Percentiles rank a stretch among this genome's conserved stretches.
phyloP scores from a whole-genome alignment of 2,113 vertebrate genomes.

The Brachyistius frenatus region DNA sequence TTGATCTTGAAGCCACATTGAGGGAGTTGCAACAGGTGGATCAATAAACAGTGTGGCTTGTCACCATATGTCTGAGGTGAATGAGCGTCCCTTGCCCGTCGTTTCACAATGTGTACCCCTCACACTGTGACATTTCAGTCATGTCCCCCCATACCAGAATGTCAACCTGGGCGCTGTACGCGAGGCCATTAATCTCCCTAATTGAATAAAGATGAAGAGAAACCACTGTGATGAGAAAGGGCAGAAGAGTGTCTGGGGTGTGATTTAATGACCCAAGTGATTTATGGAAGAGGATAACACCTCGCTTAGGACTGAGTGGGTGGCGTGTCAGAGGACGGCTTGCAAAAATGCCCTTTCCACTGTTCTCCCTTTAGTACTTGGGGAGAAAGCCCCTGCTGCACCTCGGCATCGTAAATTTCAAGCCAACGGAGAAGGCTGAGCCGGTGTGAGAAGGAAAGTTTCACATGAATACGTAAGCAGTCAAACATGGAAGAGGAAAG shows the following conservation, averaged over 20 bases:
- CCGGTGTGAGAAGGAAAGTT: conserved; percentile 47
- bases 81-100: conserved; percentile 26
- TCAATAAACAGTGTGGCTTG: conserved; percentile 27
- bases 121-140: conserved; percentile 69
- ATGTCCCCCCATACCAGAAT: conserved; percentile 57
- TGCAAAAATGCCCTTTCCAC: conserved; percentile 65
- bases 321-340: conserved; percentile 70
- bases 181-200: conserved; percentile 71
- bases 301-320: conserved; percentile 64
- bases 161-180: conserved; percentile 63
- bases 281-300: conserved; percentile 76
- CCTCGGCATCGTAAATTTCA: conserved; percentile 76
- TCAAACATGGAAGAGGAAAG: not conserved
- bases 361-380: conserved; percentile 40
- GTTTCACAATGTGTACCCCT: conserved; percentile 32
- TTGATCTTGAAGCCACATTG: not conserved
- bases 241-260: conserved; percentile 70
- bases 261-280: conserved; percentile 76
- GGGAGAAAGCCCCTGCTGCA: conserved; percentile 60
- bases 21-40: conserved; percentile 39
- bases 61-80: conserved; percentile 44
- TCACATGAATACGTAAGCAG: conserved; percentile 35
- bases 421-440: conserved; percentile 21
- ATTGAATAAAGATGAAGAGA: conserved; percentile 81
- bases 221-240: conserved; percentile 74